A percentile compares a stretch with the other conserved stretches of the same genome.
These are phyloP conservation scores for Neoniphon sammara DNA, from an alignment of 2,797 vertebrate genomes.

Conservation along the genomic window DNA sequence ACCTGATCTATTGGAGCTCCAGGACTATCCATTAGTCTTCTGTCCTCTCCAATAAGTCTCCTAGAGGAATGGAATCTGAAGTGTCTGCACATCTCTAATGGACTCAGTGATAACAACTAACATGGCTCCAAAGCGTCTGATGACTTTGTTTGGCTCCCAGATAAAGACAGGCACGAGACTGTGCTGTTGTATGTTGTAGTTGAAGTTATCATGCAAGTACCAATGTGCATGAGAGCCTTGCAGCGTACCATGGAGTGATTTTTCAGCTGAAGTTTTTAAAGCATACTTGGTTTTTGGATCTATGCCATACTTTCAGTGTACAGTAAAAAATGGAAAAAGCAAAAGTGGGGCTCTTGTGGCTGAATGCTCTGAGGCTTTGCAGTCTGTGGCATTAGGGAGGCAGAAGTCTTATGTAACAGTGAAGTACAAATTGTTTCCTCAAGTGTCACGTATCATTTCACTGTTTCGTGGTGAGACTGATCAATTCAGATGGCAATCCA, in stretches of 20 bases:
- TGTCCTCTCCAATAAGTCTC: constrained; percentile 60
- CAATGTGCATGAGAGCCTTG: constrained; percentile 19
- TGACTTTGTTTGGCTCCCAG: constrained; percentile 61
- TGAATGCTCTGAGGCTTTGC: background rate
- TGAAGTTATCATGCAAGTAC: constrained; percentile 28
- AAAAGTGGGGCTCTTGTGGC: background rate
- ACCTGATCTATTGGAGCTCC: constrained; percentile 59
- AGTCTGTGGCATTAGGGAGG: background rate
- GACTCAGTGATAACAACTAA: constrained; percentile 66
- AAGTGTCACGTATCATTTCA: background rate
- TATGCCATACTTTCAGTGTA: background rate
- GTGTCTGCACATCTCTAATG: constrained; percentile 71
- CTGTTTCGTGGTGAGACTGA: background rate
- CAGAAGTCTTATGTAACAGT: background rate
- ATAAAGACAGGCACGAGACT: constrained; percentile 50
- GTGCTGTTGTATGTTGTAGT: constrained; percentile 26
- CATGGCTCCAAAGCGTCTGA: constrained; percentile 46
- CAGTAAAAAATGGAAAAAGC: background rate
- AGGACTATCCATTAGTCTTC: constrained; percentile 67
- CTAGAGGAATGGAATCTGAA: constrained; percentile 52
- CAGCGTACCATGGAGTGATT: constrained; percentile 24
- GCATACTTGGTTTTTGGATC: constrained; percentile 8
- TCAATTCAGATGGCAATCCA: background rate
- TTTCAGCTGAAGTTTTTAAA: constrained; percentile 50
- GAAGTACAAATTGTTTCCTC: constrained; percentile 1